Base-by-base conservation (phyloP, 2,888 invertebrate species). In the Labia minor region DNA sequence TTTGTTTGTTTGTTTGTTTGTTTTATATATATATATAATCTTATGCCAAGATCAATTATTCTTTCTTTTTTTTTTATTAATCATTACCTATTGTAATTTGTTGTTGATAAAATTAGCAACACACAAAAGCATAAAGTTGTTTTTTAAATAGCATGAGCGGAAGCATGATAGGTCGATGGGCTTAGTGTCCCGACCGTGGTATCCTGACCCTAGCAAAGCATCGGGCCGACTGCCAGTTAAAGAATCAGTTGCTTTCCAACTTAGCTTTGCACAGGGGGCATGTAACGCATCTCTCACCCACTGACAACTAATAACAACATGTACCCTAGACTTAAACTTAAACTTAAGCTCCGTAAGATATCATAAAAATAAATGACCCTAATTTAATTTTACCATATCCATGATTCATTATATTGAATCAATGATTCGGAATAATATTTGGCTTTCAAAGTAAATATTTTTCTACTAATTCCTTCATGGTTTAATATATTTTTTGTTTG, bases 231-330 rank as follows among this genome's bases (percentile, higher is more conserved):
- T 69, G 70, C 70, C 70, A 70, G 65, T 33, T 63, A 49, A 62
- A 26, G 20, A 62, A 49, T 70, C 70, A 71, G 70, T 70, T 69
- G 68, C 68, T 67, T 67, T 64, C 66, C 68, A 64, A 69, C 70
- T 69, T 70, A 69, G 70, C 70, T 69, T 71, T 71, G 70, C 69
- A 70, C 67, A 70, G 70, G 70, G 66, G 63, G 37, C 21, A 61
- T 62, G 21, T 62, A 26, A 21, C 33, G 10, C 37, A 20, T 62
- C 63, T 62, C 37, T 21, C 64, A 49, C 66, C 26, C 1, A 66
- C 63, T 63, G 21, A 49, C 66, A 66, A 19, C 18, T 62, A 20
- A 14, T 21, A 65, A n/a, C 19, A 62, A 18, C n/a, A 65, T 21
- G 49, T 49, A 65, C 65, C 65, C 65, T 21, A 37, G 26, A 65